Evolutionary conservation across 2,888 invertebrate genomes (phyloP).

Genomic region (Pandemis cinnamomeana): DNA sequence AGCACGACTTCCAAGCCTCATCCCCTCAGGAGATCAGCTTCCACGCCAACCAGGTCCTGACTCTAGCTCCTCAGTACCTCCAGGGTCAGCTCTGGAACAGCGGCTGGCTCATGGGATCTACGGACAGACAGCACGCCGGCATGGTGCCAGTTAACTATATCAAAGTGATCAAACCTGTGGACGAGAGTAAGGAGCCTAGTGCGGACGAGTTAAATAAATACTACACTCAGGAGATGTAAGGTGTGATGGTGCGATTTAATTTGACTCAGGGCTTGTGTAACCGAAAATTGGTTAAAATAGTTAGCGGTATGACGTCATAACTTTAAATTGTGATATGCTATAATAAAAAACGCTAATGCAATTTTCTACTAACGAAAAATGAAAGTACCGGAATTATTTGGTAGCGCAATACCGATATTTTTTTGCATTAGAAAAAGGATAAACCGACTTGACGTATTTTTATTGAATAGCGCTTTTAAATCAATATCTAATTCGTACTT

Average conservation of each 20-base stretch:
- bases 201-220: constrained; percentile 53
- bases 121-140: constrained; percentile 85
- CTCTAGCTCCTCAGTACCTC: constrained; percentile 92
- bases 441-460: too few relatives aligned
- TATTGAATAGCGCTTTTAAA: too few relatives aligned
- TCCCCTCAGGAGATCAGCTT: constrained; percentile 91
- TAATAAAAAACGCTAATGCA: too few relatives aligned
- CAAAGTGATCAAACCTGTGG: constrained; percentile 65
- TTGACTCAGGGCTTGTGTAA: too few relatives aligned
- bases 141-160: constrained; percentile 87
- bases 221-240: constrained; percentile 54
- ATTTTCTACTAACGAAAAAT: too few relatives aligned
- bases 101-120: constrained; percentile 87
- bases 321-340: too few relatives aligned
- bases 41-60: constrained; percentile 89
- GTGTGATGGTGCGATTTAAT: neutral
- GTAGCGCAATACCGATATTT: too few relatives aligned
- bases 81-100: constrained; percentile 89
- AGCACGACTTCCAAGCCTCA: constrained; percentile 90
- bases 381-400: too few relatives aligned
- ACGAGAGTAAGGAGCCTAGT: constrained; percentile 36
- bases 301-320: too few relatives aligned
- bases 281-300: too few relatives aligned
- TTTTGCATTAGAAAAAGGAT: too few relatives aligned
- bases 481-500: too few relatives aligned